These are phyloP conservation scores for Eristalis arbustorum DNA, from an alignment of 2,888 invertebrate genomes.

Conservation along the genomic window DNA sequence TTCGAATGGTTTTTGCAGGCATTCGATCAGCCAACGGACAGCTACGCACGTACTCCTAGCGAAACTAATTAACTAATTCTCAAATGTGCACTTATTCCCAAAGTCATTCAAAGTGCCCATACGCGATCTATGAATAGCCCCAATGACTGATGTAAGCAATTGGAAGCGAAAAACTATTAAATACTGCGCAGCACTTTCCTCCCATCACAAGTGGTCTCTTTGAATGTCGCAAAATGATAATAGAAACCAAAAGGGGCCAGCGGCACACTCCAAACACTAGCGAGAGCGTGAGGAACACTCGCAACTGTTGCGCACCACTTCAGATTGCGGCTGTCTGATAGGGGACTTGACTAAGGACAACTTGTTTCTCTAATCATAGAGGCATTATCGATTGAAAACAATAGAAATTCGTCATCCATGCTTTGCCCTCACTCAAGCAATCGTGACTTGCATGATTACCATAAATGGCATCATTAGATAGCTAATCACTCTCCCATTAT, in stretches of 20 bases:
- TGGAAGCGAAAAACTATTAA: conserved; percentile 25
- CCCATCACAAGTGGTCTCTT: background rate
- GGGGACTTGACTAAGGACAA: background rate
- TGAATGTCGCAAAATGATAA: conserved; percentile 11
- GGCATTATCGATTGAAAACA: conserved; percentile 21
- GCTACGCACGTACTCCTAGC: background rate
- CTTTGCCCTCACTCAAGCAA: background rate
- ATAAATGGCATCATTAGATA: background rate
- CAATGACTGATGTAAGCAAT: conserved; percentile 12
- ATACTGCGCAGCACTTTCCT: conserved; percentile 35
- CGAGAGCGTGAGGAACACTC: background rate
- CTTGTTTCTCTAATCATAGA: background rate
- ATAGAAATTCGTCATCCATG: background rate
- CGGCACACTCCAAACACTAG: background rate
- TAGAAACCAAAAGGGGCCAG: background rate
- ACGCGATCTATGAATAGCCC: conserved; percentile 19
- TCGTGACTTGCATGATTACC: conserved; percentile 16
- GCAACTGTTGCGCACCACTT: conserved; percentile 48
- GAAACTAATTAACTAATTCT: background rate
- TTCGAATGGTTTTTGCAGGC: background rate
- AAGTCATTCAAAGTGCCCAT: background rate
- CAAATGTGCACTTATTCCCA: background rate
- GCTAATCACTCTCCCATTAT: background rate
- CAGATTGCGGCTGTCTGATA: background rate
- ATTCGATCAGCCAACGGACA: background rate